These are phyloP conservation scores for Stegostoma tigrinum DNA, from an alignment of 2,113 vertebrate species.

Conservation along the genomic window DNA sequence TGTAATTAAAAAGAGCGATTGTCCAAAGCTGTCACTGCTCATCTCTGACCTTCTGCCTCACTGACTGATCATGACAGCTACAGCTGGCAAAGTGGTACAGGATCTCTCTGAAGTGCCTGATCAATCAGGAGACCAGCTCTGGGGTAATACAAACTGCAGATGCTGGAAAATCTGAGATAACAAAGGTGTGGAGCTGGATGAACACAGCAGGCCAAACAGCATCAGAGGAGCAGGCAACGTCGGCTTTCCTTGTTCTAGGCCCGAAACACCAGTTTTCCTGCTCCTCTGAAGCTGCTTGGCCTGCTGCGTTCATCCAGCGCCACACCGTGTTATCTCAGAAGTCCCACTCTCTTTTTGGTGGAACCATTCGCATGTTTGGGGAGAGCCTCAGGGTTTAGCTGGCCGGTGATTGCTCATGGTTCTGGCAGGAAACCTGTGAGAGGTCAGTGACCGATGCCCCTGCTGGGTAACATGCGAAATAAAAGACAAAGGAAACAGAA, in stretches of 20 bases:
- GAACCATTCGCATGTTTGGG: background rate
- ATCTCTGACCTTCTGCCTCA: background rate
- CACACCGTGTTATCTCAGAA: too few relatives aligned
- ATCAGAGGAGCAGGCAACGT: too few relatives aligned
- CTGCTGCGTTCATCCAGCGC: too few relatives aligned
- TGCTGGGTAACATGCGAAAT: background rate
- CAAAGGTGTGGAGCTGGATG: too few relatives aligned
- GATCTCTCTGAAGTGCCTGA: background rate
- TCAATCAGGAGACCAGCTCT: background rate
- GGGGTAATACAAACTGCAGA: too few relatives aligned
- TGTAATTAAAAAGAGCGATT: background rate
- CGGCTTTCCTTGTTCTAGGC: too few relatives aligned
- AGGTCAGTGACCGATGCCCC: too few relatives aligned
- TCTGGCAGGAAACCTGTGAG: too few relatives aligned
- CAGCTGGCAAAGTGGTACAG: background rate
- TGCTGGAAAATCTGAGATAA: too few relatives aligned
- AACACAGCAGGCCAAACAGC: too few relatives aligned
- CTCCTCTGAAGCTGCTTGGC: too few relatives aligned
- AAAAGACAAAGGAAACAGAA: background rate
- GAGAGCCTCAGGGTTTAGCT: background rate
- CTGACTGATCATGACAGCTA: background rate
- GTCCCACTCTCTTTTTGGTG: background rate
- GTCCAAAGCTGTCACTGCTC: background rate
- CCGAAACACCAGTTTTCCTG: too few relatives aligned
- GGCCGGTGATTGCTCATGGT: background rate